A percentile compares a stretch with the other conserved stretches of the same genome.
These are phyloP conservation scores for Pithys albifrons DNA, from an alignment of 2,113 vertebrate genomes.

Conservation along the genomic window DNA sequence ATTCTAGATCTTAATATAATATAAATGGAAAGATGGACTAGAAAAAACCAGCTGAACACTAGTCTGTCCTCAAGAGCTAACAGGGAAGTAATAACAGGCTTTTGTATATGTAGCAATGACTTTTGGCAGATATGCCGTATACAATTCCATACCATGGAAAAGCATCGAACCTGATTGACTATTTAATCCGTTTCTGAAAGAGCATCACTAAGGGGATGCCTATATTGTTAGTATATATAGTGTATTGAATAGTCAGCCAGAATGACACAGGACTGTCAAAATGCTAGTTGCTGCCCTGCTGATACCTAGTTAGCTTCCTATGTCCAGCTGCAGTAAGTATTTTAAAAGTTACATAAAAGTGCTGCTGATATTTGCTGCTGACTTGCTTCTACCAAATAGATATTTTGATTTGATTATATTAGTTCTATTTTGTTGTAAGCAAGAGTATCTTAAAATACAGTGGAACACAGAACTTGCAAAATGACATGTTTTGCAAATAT, in stretches of 20 bases:
- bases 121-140: slow-evolving; percentile 66
- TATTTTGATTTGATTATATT: not conserved
- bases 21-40: slow-evolving; percentile 71
- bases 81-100: slow-evolving; percentile 54
- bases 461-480: not conserved
- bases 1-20: slow-evolving; percentile 71
- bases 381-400: not conserved
- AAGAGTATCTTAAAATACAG: not conserved
- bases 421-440: not conserved
- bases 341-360: slow-evolving; percentile 36
- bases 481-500: not conserved
- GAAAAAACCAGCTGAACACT: slow-evolving; percentile 73
- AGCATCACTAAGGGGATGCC: slow-evolving; percentile 30
- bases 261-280: slow-evolving; percentile 58
- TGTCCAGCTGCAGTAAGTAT: not conserved
- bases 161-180: slow-evolving; percentile 46
- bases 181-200: slow-evolving; percentile 66
- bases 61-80: slow-evolving; percentile 74
- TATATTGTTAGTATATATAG: not conserved
- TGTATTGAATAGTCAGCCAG: not conserved
- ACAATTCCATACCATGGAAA: slow-evolving; percentile 43
- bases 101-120: slow-evolving; percentile 52
- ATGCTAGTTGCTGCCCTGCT: not conserved
- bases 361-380: not conserved
- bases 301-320: slow-evolving; percentile 7